phyloP scores from a whole-genome alignment of 2,888 invertebrate genomes.

The Heliconius aoede region DNA sequence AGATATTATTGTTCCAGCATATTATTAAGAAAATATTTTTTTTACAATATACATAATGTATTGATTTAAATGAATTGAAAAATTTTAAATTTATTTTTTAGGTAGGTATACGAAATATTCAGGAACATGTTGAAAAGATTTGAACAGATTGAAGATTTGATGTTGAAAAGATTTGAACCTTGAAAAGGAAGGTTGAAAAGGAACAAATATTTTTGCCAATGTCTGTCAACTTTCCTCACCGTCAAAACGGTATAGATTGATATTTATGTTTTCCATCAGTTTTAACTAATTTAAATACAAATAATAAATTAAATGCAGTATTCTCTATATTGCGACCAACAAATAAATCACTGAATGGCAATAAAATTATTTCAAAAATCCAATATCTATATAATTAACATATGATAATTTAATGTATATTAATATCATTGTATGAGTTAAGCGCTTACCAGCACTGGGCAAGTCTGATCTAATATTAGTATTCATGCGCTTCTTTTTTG shows the following conservation, averaged over 20 bases:
- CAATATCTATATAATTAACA: too few species aligned
- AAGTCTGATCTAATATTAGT: slow-evolving; percentile 17
- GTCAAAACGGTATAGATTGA: not conserved
- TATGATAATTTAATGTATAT: not conserved
- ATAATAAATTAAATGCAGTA: not conserved
- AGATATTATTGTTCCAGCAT: too few species aligned
- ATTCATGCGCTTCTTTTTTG: slow-evolving; percentile 59
- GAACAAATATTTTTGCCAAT: too few species aligned
- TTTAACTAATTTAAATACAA: not conserved
- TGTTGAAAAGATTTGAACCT: too few species aligned
- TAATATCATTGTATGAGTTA: slow-evolving; percentile 1
- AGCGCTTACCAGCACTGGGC: not conserved
- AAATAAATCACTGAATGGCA: too few species aligned
- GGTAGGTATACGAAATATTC: not conserved
- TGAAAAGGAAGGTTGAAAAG: too few species aligned
- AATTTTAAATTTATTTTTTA: not conserved
- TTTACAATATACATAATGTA: not conserved
- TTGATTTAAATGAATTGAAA: not conserved
- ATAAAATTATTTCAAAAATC: too few species aligned
- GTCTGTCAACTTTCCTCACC: too few species aligned
- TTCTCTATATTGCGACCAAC: too few species aligned
- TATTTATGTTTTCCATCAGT: not conserved
- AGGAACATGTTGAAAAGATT: too few species aligned
- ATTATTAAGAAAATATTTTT: not conserved
- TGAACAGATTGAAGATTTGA: too few species aligned